phyloP scores from a whole-genome alignment of 1,140 invertebrate species.

The Potamilus streckersoni region DNA sequence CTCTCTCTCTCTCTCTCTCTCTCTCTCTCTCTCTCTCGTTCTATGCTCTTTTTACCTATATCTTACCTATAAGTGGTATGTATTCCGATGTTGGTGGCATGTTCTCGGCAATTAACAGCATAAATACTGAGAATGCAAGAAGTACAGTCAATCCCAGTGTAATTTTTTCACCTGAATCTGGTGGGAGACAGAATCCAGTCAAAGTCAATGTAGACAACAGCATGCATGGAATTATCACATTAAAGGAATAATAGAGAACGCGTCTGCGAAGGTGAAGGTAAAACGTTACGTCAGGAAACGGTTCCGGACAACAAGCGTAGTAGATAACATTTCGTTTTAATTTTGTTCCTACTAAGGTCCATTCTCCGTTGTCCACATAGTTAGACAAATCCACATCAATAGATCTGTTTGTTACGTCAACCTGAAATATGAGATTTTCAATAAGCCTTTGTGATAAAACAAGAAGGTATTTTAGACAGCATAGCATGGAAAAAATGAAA shows the following conservation, averaged over 20 bases:
- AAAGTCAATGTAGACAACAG: slow-evolving; percentile 62
- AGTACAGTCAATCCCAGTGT: slow-evolving; percentile 71
- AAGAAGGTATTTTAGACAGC: too few relatives aligned
- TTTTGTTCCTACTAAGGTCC: slow-evolving; percentile 60
- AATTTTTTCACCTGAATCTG: slow-evolving; percentile 65
- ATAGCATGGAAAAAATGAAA: too few relatives aligned
- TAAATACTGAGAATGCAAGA: slow-evolving; percentile 75
- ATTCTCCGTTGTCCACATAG: slow-evolving; percentile 64
- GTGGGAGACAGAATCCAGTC: slow-evolving; percentile 56
- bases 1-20: too few relatives aligned
- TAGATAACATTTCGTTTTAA: slow-evolving; percentile 52
- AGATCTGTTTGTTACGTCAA: slow-evolving; percentile 60
- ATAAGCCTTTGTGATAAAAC: too few relatives aligned
- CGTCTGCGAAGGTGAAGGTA: slow-evolving; percentile 64
- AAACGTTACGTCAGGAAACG: slow-evolving; percentile 72
- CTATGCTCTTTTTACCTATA: background rate
- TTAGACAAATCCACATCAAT: slow-evolving; percentile 56
- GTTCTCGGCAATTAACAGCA: slow-evolving; percentile 74
- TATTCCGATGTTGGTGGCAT: slow-evolving; percentile 75
- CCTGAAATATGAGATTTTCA: slow-evolving; percentile 48
- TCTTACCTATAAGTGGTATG: slow-evolving; percentile 73
- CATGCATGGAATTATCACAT: slow-evolving; percentile 66
- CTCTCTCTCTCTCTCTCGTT: too few relatives aligned
- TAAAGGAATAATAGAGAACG: slow-evolving; percentile 63
- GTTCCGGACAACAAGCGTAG: slow-evolving; percentile 68